phyloP scores from a whole-genome alignment of 2,113 vertebrate genomes.

The Notechis scutatus region DNA sequence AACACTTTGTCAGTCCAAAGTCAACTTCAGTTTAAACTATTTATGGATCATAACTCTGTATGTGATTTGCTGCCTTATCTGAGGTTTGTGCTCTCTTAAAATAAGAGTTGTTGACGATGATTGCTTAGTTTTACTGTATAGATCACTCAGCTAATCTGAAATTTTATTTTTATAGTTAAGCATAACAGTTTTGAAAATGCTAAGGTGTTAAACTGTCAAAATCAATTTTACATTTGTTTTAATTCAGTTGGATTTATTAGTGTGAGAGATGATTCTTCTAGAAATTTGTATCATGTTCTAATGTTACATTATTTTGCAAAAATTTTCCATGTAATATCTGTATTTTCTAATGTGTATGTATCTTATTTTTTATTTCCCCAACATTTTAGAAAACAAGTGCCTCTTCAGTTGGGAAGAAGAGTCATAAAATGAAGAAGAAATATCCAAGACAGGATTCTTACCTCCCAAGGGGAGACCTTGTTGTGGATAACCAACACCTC shows the following conservation, averaged over 20 bases:
- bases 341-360: neutral
- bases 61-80: neutral
- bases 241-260: neutral
- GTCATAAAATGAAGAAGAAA: neutral
- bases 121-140: neutral
- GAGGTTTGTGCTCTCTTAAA: neutral
- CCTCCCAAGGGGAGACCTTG: conserved; percentile 10
- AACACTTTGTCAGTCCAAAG: neutral
- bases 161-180: neutral
- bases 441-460: neutral
- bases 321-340: neutral
- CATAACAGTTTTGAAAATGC: neutral
- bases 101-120: neutral
- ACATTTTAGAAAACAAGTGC: neutral
- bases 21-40: neutral
- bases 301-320: neutral
- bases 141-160: neutral
- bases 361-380: neutral
- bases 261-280: neutral
- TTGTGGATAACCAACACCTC: conserved; percentile 4
- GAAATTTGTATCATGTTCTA: neutral
- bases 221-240: neutral
- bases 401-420: neutral
- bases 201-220: neutral
- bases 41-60: neutral